phyloP scores from a whole-genome alignment of 53 echinoderm and acorn worm genomes.

The Arbacia lixula region DNA sequence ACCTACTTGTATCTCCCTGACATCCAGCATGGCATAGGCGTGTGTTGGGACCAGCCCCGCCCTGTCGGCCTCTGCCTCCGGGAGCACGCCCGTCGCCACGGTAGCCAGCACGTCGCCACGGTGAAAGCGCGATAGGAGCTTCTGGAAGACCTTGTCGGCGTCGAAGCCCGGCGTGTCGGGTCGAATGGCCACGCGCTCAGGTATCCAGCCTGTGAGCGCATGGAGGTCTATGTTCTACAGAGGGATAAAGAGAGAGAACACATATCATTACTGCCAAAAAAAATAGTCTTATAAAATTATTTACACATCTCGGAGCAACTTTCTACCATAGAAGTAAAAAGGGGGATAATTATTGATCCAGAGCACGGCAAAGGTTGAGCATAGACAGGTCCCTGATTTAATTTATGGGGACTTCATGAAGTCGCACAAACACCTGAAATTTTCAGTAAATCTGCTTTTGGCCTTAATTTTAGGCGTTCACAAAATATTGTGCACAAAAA shows the following conservation, averaged over 20 bases:
- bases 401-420: too few species aligned
- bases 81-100: conserved; percentile 80
- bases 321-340: too few species aligned
- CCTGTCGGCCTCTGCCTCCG: conserved; percentile 85
- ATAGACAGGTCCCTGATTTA: too few species aligned
- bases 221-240: conserved; percentile 93
- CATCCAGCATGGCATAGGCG: conserved; percentile 95
- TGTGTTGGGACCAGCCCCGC: conserved; percentile 96
- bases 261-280: too few species aligned
- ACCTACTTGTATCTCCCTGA: conserved; percentile 79
- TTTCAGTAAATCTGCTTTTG: too few species aligned
- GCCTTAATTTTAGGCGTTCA: too few species aligned
- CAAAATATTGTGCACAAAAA: too few species aligned
- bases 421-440: too few species aligned
- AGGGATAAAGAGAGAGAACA: background rate
- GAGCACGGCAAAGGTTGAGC: too few species aligned
- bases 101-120: conserved; percentile 81
- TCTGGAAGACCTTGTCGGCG: conserved; percentile 81
- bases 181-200: conserved; percentile 82
- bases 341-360: too few species aligned
- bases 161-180: conserved; percentile 73
- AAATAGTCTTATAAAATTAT: too few species aligned
- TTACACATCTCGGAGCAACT: too few species aligned
- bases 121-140: conserved; percentile 78
- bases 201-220: conserved; percentile 95